These are phyloP conservation scores for Chaenodraco wilsoni DNA, from an alignment of 2,797 vertebrate species.

Conservation along the genomic window DNA sequence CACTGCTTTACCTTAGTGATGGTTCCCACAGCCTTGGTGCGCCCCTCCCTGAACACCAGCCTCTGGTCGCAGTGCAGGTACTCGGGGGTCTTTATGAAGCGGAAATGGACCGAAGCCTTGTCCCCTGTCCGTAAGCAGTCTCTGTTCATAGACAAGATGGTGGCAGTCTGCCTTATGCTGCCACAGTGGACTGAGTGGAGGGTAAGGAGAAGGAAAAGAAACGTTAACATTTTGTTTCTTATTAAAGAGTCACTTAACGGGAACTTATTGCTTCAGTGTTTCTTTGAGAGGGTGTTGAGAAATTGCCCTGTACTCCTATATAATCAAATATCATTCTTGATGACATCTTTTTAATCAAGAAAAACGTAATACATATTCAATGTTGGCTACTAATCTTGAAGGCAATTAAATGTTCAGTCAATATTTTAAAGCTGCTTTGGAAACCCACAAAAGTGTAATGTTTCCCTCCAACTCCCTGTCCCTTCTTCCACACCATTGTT, in stretches of 20 bases:
- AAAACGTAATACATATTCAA: too few relatives aligned
- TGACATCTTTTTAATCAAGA: too few relatives aligned
- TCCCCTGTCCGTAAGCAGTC: slow-evolving; percentile 97
- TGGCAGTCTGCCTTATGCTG: slow-evolving; percentile 97
- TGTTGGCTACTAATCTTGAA: background rate
- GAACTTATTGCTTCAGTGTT: too few relatives aligned
- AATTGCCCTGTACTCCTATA: too few relatives aligned
- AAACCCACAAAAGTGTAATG: background rate
- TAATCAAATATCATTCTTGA: too few relatives aligned
- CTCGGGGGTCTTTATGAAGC: slow-evolving; percentile 98
- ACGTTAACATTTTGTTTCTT: background rate
- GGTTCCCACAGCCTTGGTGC: slow-evolving; percentile 97
- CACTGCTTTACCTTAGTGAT: slow-evolving; percentile 91
- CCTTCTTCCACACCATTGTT: background rate
- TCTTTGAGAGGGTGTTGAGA: too few relatives aligned
- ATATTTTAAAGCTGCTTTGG: background rate
- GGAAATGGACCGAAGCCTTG: slow-evolving; percentile 97
- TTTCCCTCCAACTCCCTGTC: background rate
- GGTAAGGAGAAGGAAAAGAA: background rate
- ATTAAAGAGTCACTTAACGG: background rate
- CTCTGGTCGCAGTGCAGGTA: slow-evolving; percentile 96
- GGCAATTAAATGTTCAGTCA: background rate
- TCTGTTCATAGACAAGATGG: slow-evolving; percentile 97
- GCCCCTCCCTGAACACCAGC: slow-evolving; percentile 96
- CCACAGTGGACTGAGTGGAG: slow-evolving; percentile 85